These are phyloP conservation scores for Pseudococcus viburni DNA, from an alignment of 2,888 invertebrate genomes.

Conservation along the genomic window DNA sequence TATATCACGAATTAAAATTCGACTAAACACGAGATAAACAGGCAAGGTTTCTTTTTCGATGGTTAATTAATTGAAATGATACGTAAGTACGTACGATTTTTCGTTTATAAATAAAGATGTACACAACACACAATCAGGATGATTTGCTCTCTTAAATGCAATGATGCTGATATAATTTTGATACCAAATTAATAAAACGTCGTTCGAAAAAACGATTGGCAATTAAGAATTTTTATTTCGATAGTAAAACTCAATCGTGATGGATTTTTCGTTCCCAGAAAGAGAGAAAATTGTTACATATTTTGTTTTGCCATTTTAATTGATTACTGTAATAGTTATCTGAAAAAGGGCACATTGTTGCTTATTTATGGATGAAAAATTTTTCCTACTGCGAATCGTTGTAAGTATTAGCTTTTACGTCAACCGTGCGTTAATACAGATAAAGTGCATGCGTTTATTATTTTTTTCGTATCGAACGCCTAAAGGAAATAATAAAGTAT, in stretches of 20 bases:
- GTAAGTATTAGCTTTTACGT: not conserved
- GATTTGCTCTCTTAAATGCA: not conserved
- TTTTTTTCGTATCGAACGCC: not conserved
- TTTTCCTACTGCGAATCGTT: not conserved
- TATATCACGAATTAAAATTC: not conserved
- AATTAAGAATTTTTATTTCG: not conserved
- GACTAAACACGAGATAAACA: not conserved
- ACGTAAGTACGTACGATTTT: not conserved
- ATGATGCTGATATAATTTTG: conserved; percentile 26
- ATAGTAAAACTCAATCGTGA: not conserved
- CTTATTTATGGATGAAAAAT: not conserved
- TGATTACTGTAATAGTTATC: not conserved
- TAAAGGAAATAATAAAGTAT: conserved; percentile 39
- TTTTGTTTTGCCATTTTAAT: not conserved
- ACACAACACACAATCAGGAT: not conserved
- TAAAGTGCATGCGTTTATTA: not conserved
- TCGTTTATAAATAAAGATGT: conserved; percentile 14
- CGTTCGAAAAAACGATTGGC: not conserved
- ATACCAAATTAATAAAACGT: not conserved
- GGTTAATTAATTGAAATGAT: too few relatives aligned
- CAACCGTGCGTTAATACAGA: not conserved
- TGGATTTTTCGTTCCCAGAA: not conserved
- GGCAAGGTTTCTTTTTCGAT: too few relatives aligned
- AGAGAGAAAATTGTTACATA: not conserved
- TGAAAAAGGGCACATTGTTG: not conserved